Base-by-base conservation (phyloP, 2,888 invertebrate genomes). In the Acanthosepion esculentum region DNA sequence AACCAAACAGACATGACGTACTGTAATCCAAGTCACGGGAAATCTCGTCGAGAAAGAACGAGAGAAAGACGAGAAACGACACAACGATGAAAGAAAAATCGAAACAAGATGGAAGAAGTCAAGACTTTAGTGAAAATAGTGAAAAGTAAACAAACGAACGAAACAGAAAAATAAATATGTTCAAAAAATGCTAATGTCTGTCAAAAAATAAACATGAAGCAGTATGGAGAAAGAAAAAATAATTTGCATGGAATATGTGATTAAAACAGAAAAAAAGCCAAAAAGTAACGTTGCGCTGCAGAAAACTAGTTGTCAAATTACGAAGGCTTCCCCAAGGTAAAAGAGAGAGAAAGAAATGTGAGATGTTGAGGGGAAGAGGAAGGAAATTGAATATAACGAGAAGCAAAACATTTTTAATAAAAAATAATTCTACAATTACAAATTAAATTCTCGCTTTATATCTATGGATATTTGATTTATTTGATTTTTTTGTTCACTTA, bases 11-110 rank as follows among this genome's bases (percentile, higher is more conserved):
- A 78, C 78, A n/a, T 78, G 78, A 78, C 78, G n/a, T 33, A n/a
- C 78, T 78, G 78, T 78, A 78, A 78, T 78, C n/a, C 78, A 78
- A 78, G 78, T 78, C 78, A 78, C 78, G n/a, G 78, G 78, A 78
- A 78, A 78, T 78, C 78, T 78, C 78, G 78, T 18, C 59, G 59
- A 59, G 59, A 78, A n/a, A n/a, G 78, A 78, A n/a, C n/a, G 78
- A 33, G 78, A 78, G 78, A n/a, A n/a, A 78, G n/a, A 78, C 78
- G 78, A 78, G 78, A 78, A 78, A n/a, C 12, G 29, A 33, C 15
- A 33, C 18, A 78, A 33, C 78, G n/a, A n/a, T n/a, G n/a, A 78
- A 15, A n/a, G n/a, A 78, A 7, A 78, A 78, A 78, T 8, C n/a
- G 15, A 78, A 78, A n/a, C n/a, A n/a, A 18, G 15, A n/a, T 18